phyloP scores from a whole-genome alignment of 2,797 vertebrate genomes.

The Tragopan temminckii region DNA sequence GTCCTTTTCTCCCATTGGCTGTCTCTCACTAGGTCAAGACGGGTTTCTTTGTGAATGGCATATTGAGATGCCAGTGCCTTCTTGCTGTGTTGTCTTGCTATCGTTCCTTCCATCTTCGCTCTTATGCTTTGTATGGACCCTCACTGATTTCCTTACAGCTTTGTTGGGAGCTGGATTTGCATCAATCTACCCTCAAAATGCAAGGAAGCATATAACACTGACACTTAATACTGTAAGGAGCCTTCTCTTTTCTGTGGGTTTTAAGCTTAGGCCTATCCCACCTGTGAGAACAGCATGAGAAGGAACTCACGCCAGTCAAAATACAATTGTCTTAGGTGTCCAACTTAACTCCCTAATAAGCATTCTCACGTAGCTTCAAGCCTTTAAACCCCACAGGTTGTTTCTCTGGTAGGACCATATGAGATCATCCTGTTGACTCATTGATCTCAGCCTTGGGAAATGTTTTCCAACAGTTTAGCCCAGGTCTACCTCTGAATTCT shows the following conservation, averaged over 20 bases:
- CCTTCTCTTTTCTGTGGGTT: background rate
- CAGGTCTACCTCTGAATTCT: background rate
- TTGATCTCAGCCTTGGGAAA: background rate
- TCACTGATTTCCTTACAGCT: background rate
- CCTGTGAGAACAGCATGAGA: background rate
- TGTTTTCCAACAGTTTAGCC: background rate
- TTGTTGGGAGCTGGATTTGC: background rate
- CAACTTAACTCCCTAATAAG: background rate
- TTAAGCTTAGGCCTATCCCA: background rate
- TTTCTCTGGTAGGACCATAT: background rate
- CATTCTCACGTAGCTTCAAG: background rate
- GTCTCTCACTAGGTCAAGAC: background rate
- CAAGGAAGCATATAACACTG: background rate
- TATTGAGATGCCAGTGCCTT: background rate
- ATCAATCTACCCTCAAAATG: background rate
- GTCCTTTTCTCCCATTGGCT: background rate
- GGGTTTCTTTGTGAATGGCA: background rate
- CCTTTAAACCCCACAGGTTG: background rate
- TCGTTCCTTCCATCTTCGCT: background rate
- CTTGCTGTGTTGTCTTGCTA: background rate
- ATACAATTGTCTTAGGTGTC: background rate
- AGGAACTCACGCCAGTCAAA: background rate
- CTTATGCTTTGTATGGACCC: background rate
- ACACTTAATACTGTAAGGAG: background rate
- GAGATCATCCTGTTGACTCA: background rate